phyloP scores from a whole-genome alignment of 2,888 invertebrate genomes.

The Drosophila phalerata region DNA sequence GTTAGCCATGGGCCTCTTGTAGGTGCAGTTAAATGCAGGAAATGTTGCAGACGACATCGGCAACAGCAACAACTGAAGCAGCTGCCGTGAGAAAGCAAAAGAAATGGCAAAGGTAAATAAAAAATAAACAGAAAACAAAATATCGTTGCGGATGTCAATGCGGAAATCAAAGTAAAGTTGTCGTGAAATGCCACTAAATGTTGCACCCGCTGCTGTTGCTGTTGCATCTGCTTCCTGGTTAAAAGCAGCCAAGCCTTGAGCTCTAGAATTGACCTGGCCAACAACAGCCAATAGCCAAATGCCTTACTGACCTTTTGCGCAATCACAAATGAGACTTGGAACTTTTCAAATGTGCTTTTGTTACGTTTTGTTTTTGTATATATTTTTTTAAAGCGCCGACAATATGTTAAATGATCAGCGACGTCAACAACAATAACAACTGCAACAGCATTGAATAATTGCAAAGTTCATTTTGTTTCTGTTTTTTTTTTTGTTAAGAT shows the following conservation, averaged over 20 bases:
- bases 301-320: constrained; percentile 52
- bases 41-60: constrained; percentile 42
- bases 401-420: constrained; percentile 60
- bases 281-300: constrained; percentile 12
- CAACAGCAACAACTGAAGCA: constrained; percentile 16
- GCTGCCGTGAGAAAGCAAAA: constrained; percentile 76
- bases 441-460: constrained; percentile 69
- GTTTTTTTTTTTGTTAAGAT: constrained; percentile 19
- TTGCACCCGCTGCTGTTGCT: constrained; percentile 16
- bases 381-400: constrained; percentile 22
- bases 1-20: constrained; percentile 29
- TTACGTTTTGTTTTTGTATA: background rate
- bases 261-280: constrained; percentile 29
- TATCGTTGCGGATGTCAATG: constrained; percentile 74
- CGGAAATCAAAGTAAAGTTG: constrained; percentile 63
- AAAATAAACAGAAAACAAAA: constrained; percentile 26
- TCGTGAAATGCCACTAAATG: constrained; percentile 78
- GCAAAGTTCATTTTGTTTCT: constrained; percentile 53
- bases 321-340: constrained; percentile 28
- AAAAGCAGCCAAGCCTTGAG: constrained; percentile 24
- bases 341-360: constrained; percentile 33
- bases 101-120: constrained; percentile 74
- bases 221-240: constrained; percentile 63
- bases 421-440: constrained; percentile 36
- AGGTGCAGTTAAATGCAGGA: constrained; percentile 74